Base-by-base conservation (phyloP, 2,888 invertebrate genomes). In the Gari tellinella region DNA sequence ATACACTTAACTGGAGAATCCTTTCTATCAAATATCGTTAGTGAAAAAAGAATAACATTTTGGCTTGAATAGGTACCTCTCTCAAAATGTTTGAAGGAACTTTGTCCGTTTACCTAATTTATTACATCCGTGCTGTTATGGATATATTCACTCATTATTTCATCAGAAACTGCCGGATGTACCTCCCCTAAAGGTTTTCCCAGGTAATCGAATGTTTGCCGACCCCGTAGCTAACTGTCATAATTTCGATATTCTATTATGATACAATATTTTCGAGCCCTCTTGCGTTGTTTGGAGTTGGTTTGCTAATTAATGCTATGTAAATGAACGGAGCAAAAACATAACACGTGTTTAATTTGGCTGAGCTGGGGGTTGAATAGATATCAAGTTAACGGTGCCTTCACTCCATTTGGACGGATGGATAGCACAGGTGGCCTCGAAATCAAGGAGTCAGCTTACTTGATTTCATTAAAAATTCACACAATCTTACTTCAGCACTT, bases 261-360 rank as follows among this genome's bases (percentile, higher is more conserved):
- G 25, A 53, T 48, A 55, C 38, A 53, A 38, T 43, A 52, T 31
- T 69, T 52, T 57, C 23, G 66, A 43, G 57, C 43, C 26, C 61
- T 57, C 60, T 61, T 61, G 37, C 25, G 4, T 38, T 49, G 31
- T 25, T 41, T 43, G 45, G 62, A 57, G 61, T 66, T 61, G 51
- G 62, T 57, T 73, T 57, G 63, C 58, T 73, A 73, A 73, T 73
- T 73, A 67, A 64, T 52, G 62, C 40, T 66, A 40, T 56, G 65
- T 65, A 65, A 72, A 72, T 62, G 60, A 25, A 51, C 14, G 25
- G 26, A 40, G 46, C 45, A 19, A 57, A 72, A 65, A 66, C 60
- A 61, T 45, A 61, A 65, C 65, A 72, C 72, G 64, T 72, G 72
- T 55, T 49, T 61, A 72, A 72, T 60, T 55, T 64, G 38, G 25